Evolutionary conservation across 2,113 vertebrate genomes (phyloP), one percentile per base, ranked within the genome.

Genomic region (Phylloscopus trochiloides): DNA sequence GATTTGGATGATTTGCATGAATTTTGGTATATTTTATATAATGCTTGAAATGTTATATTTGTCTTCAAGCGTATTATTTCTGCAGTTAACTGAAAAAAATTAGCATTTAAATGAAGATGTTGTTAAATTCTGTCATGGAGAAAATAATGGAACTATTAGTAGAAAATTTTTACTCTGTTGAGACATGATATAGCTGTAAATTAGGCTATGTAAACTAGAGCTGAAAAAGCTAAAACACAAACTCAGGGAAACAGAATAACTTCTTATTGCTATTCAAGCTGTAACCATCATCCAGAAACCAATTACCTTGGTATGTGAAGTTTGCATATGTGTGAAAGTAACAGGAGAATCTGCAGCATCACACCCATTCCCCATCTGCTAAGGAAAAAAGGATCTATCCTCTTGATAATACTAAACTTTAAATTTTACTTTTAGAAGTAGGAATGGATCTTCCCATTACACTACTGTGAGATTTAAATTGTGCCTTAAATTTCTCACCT

Each of bases 21-120:
- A 76, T 94, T 89, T 74, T 87, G 15, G 22, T 52, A 42, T 79
- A 79, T 73, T 90, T 88, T 76, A 85, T 63, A 82, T 9, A 76
- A 72, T 26, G 90, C 34, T 84, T 94, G 68, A 95, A 96, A 86
- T 77, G 51, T 57, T 94, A 2, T 81, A 80, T 94, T 92, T 93
- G 63, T 94, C 94, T 97, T 85, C 77, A 93, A 92, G 85, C 51
- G 59, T 55, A 24, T 85, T 89, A 93, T 81, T 95, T 91, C 68
- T 89, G 47, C 75, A 82, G 71, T 90, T 86, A 96, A 83, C 50
- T 42, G 66, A 26, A 94, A 77, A 87, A 88, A 90, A 90, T 40
- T 92, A 94, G 61, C 90, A 95, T 93, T 96, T 94, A 95, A 92
- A 97, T 96, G 21, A 91, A 94, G 84, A 96, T 61, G 76, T 81